Conservation (phyloP, 1,140 invertebrate species). For the Homalodisca vitripennis region DNA sequence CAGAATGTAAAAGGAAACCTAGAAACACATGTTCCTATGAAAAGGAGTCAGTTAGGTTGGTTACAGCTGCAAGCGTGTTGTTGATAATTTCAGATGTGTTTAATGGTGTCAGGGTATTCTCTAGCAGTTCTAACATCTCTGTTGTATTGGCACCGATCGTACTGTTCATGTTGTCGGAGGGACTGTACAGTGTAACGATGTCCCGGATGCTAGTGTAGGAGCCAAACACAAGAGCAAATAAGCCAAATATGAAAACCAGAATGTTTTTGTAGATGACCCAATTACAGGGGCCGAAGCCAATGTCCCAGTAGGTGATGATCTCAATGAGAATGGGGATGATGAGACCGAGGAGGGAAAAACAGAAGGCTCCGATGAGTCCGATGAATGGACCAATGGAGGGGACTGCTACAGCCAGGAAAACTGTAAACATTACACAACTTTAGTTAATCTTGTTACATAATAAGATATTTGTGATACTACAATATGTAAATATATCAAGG, state of each 20-base stretch:
- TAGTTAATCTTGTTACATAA: too few species aligned
- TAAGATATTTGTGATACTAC: too few species aligned
- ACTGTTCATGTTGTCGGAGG: not conserved
- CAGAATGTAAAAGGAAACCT: too few species aligned
- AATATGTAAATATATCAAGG: too few species aligned
- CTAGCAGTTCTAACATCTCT: not conserved
- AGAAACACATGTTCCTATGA: too few species aligned
- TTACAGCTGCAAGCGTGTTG: too few species aligned
- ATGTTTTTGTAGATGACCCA: slow-evolving; percentile 78
- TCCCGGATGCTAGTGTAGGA: slow-evolving; percentile 71
- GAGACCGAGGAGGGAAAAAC: slow-evolving; percentile 89
- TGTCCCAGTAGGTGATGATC: slow-evolving; percentile 74
- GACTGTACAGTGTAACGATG: slow-evolving; percentile 53
- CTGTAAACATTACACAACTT: slow-evolving; percentile 39
- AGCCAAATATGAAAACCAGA: slow-evolving; percentile 68
- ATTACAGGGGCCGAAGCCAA: slow-evolving; percentile 56
- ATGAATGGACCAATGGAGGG: slow-evolving; percentile 90
- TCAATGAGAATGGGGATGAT: slow-evolving; percentile 89
- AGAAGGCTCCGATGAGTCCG: slow-evolving; percentile 90
- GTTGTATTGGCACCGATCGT: not conserved
- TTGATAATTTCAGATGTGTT: too few species aligned
- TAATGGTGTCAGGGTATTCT: not conserved
- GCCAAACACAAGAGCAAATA: slow-evolving; percentile 76
- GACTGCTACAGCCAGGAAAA: slow-evolving; percentile 73
- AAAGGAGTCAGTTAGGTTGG: too few species aligned